Evolutionary conservation across 2,888 invertebrate species (phyloP).

Genomic region (Ectropis crepuscularia): DNA sequence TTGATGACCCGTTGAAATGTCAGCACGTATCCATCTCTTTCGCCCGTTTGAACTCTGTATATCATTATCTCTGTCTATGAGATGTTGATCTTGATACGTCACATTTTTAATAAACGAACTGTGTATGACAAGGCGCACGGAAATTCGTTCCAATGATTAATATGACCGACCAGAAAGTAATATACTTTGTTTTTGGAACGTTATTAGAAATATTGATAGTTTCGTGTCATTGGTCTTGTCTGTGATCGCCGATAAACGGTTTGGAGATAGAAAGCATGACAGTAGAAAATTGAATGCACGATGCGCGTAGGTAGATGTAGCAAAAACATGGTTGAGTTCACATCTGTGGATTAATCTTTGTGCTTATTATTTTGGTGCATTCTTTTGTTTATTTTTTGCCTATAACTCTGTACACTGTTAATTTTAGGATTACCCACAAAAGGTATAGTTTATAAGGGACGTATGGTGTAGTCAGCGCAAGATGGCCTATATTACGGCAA

Average conservation of each 20-base stretch:
- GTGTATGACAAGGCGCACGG: constrained; percentile 82
- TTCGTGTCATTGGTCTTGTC: constrained; percentile 82
- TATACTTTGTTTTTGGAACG: constrained; percentile 82
- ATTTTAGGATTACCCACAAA: no score
- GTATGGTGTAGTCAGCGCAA: no score
- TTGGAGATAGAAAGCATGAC: constrained; percentile 78
- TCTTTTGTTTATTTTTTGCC: constrained; percentile 27
- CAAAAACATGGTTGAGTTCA: constrained; percentile 55
- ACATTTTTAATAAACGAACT: constrained; percentile 85
- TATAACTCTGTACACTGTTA: no score
- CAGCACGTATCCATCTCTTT: constrained; percentile 74
- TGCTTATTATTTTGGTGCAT: constrained; percentile 38
- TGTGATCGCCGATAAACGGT: constrained; percentile 80
- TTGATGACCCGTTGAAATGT: constrained; percentile 84
- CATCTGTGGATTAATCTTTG: constrained; percentile 58
- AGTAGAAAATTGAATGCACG: constrained; percentile 72
- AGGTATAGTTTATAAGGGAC: no score
- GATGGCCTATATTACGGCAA: no score
- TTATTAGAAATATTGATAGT: constrained; percentile 85
- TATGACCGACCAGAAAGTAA: constrained; percentile 80
- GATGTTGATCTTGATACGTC: constrained; percentile 85
- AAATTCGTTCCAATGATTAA: constrained; percentile 84
- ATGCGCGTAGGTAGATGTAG: constrained; percentile 66
- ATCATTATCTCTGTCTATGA: constrained; percentile 69
- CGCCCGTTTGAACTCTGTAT: constrained; percentile 56